Evolutionary conservation across 2,888 invertebrate genomes (phyloP), one percentile per base, ranked within the genome.

Genomic region (Cenopis cana): DNA sequence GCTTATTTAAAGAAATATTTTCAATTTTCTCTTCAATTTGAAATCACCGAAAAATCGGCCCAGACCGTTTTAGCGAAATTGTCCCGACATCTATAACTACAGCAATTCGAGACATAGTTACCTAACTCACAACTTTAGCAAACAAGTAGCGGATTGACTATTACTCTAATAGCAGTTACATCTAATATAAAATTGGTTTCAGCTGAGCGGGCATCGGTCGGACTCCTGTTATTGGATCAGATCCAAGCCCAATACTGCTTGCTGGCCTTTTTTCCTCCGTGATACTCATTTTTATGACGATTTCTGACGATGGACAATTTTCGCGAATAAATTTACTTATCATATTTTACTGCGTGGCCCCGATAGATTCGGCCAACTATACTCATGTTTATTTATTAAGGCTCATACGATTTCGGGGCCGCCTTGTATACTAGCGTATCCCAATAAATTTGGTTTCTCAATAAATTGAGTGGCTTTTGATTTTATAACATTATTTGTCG

Each of bases 341-440:
- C 82, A 82, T 86, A 87, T 85, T 85, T 85, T 82, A 87, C 86
- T 78, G 84, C 77, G 71, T 52, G 72, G 68, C 75, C 72, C 69
- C 67, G 67, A 75, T 71, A 73, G 78, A 81, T 82, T 82, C 79
- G 78, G 82, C 79, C 81, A 81, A 80, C 79, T 75, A 74, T 81
- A 69, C 71, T 83, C 85, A 88, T 89, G 86, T 89, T 84, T 89
- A 89, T 89, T 88, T 89, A 89, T 87, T 81, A 85, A 83, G 85
- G 87, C 82, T 79, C 77, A 79, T 78, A 41, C 24, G 41, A 18
- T 68, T 73, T 75, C 72, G 73, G 61, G 71, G 60, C 70, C 69
- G 67, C 29, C 49, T 46, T n/a, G 52, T 66, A 65, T 54, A 14
- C 50, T 57, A 60, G 72, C 73, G 69, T 74, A 74, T 74, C 74